These are phyloP conservation scores for Pachycephala philippinensis DNA, from an alignment of 2,113 vertebrate species.

Conservation along the genomic window DNA sequence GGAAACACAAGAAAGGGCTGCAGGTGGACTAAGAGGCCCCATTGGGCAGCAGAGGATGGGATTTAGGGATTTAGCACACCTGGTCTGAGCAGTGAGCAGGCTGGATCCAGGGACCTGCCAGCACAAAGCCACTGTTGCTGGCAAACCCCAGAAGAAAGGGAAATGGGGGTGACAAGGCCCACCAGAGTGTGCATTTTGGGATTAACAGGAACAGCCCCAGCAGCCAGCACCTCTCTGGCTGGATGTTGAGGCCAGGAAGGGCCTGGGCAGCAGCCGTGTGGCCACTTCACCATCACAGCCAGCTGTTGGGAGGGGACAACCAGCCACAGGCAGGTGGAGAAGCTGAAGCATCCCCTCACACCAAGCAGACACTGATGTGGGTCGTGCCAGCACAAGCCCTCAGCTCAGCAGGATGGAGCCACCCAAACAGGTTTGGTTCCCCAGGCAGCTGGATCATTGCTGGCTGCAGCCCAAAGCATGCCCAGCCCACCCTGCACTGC, in stretches of 20 bases:
- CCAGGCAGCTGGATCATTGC: fast-evolving
- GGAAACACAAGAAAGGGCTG: neutral
- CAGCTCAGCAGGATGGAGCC: fast-evolving
- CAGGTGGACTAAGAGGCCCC: too few relatives aligned
- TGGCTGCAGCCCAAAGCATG: neutral
- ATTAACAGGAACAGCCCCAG: neutral
- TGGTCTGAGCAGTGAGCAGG: neutral
- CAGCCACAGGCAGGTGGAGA: neutral
- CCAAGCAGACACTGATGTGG: neutral
- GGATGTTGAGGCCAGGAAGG: neutral
- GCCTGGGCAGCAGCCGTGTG: neutral
- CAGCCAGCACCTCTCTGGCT: neutral
- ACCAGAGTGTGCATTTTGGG: neutral
- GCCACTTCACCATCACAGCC: neutral
- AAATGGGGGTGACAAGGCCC: neutral
- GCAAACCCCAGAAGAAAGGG: neutral
- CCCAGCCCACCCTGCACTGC: neutral
- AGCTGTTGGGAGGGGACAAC: neutral
- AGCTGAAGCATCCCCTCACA: neutral
- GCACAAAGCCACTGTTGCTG: neutral
- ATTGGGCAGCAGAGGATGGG: fast-evolving
- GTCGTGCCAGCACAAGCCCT: neutral
- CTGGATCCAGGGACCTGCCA: neutral
- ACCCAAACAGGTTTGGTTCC: neutral
- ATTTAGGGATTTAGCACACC: neutral